Evolutionary conservation across 2,797 vertebrate species (phyloP).

Genomic region (Mergus octosetaceus): DNA sequence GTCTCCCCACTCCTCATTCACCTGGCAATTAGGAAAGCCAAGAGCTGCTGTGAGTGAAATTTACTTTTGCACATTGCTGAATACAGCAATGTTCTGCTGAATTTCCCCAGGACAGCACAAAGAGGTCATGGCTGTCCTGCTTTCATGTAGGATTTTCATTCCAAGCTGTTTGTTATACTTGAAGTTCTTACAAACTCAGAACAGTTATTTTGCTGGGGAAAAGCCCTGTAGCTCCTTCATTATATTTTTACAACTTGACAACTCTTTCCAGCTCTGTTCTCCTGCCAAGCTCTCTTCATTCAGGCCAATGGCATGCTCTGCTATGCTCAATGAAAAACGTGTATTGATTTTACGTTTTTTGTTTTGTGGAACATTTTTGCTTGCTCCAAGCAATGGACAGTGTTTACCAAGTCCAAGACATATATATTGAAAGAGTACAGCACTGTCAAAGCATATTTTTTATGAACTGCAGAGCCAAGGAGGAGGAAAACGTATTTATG

Average conservation of each 20-base stretch:
- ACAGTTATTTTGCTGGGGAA: conserved; percentile 48
- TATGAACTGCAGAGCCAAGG: background rate
- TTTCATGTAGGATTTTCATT: conserved; percentile 54
- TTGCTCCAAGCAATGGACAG: conserved; percentile 7
- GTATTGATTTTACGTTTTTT: conserved; percentile 56
- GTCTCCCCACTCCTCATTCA: conserved; percentile 36
- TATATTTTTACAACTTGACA: conserved; percentile 62
- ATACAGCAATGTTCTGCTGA: conserved; percentile 56
- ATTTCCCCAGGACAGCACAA: conserved; percentile 60
- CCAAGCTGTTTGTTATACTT: conserved; percentile 46
- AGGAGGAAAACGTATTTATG: conserved; percentile 18
- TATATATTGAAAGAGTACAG: background rate
- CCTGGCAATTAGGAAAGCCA: conserved; percentile 52
- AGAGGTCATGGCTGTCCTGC: conserved; percentile 50
- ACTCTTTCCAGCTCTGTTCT: conserved; percentile 64
- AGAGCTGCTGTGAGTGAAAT: conserved; percentile 53
- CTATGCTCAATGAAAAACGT: conserved; percentile 39
- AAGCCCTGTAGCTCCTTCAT: conserved; percentile 57
- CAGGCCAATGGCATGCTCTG: conserved; percentile 1
- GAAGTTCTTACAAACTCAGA: conserved; percentile 43
- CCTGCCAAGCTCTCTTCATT: conserved; percentile 45
- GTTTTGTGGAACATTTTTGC: conserved; percentile 21
- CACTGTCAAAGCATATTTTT: background rate
- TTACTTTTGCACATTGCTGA: conserved; percentile 52
- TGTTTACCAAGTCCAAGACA: conserved; percentile 19